Conservation (phyloP, 2,113 vertebrate species). For the Perca schrenkii region DNA sequence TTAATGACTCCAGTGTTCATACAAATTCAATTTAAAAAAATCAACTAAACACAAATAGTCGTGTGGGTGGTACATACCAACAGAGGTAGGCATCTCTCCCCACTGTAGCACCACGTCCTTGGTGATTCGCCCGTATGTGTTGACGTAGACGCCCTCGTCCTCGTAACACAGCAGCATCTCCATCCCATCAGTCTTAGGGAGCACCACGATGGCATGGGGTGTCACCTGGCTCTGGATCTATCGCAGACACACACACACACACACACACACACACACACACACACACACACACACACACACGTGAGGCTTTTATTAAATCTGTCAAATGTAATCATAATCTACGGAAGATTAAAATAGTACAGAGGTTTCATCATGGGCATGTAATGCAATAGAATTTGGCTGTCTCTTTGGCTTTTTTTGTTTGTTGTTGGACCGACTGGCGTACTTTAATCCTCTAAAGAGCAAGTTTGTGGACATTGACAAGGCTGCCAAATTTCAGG, state of each 20-base stretch:
- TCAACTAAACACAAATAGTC: not conserved
- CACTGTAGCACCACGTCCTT: slow-evolving; percentile 99
- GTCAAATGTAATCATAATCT: slow-evolving; percentile 18
- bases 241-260: slow-evolving; percentile 32
- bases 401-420: not conserved
- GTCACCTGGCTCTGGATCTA: slow-evolving; percentile 97
- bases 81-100: slow-evolving; percentile 99
- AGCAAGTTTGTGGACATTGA: slow-evolving; percentile 23
- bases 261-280: slow-evolving; percentile 3
- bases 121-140: slow-evolving; percentile 98
- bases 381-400: slow-evolving; percentile 26
- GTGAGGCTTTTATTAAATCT: slow-evolving; percentile 36
- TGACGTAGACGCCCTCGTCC: slow-evolving; percentile 98
- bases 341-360: slow-evolving; percentile 39
- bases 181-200: slow-evolving; percentile 98
- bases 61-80: slow-evolving; percentile 86
- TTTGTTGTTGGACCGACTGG: not conserved
- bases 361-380: slow-evolving; percentile 1
- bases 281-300: slow-evolving; percentile 8
- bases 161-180: slow-evolving; percentile 99
- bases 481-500: slow-evolving; percentile 14
- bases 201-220: slow-evolving; percentile 97
- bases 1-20: not conserved
- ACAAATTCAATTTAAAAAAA: not conserved
- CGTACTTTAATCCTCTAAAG: slow-evolving; percentile 34